Evolutionary conservation across 2,113 vertebrate species (phyloP).

Genomic region (Loxodonta africana): DNA sequence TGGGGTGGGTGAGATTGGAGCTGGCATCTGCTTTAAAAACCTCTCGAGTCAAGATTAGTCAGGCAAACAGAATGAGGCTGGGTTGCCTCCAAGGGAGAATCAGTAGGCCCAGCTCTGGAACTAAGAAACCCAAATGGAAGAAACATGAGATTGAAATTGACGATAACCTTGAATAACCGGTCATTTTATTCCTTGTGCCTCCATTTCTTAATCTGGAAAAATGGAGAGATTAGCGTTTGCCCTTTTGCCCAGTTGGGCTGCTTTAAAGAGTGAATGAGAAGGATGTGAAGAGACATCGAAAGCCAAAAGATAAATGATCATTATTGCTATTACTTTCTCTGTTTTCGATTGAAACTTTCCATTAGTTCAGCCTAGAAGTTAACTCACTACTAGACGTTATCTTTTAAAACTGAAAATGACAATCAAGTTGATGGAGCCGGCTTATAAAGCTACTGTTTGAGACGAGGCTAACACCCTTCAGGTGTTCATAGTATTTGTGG

Average conservation of each 20-base stretch:
- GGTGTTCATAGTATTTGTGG: neutral
- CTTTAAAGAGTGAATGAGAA: conserved; percentile 19
- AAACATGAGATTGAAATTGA: neutral
- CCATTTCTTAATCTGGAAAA: neutral
- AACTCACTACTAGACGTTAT: neutral
- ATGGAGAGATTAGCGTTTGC: neutral
- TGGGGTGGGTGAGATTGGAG: neutral
- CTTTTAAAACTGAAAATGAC: neutral
- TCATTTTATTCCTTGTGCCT: neutral
- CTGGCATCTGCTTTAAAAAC: neutral
- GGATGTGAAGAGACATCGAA: neutral
- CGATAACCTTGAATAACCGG: neutral
- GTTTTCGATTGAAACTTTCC: conserved; percentile 24
- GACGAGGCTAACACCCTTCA: neutral
- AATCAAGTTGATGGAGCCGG: neutral
- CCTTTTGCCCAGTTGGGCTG: neutral
- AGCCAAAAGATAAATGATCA: conserved; percentile 22
- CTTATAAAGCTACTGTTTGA: conserved; percentile 1
- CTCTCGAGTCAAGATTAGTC: neutral
- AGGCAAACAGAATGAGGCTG: neutral
- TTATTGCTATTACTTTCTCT: neutral
- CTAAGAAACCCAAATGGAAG: neutral
- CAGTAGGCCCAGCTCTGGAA: neutral
- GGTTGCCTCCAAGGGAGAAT: neutral
- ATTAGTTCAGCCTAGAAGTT: conserved; percentile 40